Evolutionary conservation across 2,797 vertebrate species (phyloP).

Genomic region (Merluccius polli): DNA sequence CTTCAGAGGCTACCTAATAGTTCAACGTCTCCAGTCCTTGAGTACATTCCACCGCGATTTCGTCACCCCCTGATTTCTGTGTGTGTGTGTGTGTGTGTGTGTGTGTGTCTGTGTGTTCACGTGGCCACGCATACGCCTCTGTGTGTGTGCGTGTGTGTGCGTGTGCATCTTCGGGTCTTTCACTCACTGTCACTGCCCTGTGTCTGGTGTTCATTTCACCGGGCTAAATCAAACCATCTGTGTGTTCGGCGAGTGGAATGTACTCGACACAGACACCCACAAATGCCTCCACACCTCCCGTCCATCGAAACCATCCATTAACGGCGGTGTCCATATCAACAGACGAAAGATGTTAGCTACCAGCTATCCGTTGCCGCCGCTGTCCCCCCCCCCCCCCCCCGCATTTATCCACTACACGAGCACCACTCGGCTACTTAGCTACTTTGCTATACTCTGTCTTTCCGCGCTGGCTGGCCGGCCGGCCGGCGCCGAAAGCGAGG

Average conservation of each 20-base stretch:
- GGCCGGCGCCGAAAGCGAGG: conserved; percentile 12
- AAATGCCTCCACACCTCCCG: conserved; percentile 48
- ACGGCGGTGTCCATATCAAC: conserved; percentile 59
- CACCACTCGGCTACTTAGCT: conserved; percentile 32
- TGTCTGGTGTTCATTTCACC: conserved; percentile 69
- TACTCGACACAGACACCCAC: conserved; percentile 38
- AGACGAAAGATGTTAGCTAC: conserved; percentile 64
- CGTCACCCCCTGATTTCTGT: conserved; percentile 62
- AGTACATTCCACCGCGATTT: conserved; percentile 66
- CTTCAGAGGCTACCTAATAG: conserved; percentile 55
- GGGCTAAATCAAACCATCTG: conserved; percentile 71
- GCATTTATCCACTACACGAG: conserved; percentile 35
- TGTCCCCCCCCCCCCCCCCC: conserved; percentile 24
- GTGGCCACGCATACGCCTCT: too few species aligned
- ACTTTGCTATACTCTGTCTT: background rate
- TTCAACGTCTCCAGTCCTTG: conserved; percentile 57
- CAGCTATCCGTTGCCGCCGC: conserved; percentile 45
- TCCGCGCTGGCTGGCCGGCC: background rate
- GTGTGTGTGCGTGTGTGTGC: conserved; percentile 30
- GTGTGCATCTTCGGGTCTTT: conserved; percentile 49
- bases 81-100: conserved; percentile 24
- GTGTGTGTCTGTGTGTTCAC: conserved; percentile 21
- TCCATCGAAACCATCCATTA: conserved; percentile 59
- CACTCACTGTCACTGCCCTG: conserved; percentile 62
- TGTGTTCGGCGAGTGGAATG: conserved; percentile 58